A percentile compares a stretch with the other conserved stretches of the same genome.
phyloP scores from a whole-genome alignment of 2,797 vertebrate species.

The Pterois miles region DNA sequence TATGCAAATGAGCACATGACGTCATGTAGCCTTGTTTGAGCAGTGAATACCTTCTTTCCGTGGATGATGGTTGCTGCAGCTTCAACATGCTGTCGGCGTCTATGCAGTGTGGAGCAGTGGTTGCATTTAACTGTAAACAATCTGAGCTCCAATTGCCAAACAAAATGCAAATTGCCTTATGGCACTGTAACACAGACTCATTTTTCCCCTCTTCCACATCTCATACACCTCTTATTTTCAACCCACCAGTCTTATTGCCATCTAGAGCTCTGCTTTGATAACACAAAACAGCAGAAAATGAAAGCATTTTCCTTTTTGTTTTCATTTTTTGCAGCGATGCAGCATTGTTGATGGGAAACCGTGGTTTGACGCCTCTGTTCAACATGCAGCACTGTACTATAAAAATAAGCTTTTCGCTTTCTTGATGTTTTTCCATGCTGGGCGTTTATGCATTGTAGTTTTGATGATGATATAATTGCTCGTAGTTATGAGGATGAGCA shows the following conservation, averaged over 20 bases:
- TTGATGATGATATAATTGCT: constrained; percentile 56
- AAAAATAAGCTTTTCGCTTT: constrained; percentile 6
- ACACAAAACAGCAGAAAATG: neutral
- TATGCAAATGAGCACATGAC: constrained; percentile 72
- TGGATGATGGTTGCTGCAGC: constrained; percentile 41
- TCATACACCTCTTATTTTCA: constrained; percentile 11
- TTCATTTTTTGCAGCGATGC: constrained; percentile 27
- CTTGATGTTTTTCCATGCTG: constrained; percentile 25
- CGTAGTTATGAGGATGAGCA: constrained; percentile 34
- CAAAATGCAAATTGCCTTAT: constrained; percentile 31
- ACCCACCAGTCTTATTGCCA: constrained; percentile 24
- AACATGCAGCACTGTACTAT: neutral
- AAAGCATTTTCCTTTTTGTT: constrained; percentile 33
- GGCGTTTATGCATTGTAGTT: constrained; percentile 19
- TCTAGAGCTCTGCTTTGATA: constrained; percentile 1
- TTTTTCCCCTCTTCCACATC: neutral
- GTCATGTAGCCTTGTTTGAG: constrained; percentile 67
- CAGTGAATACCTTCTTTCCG: constrained; percentile 55
- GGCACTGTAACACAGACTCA: constrained; percentile 23
- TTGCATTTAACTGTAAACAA: constrained; percentile 58
- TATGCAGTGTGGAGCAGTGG: constrained; percentile 3
- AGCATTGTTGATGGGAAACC: constrained; percentile 8
- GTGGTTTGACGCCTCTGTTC: constrained; percentile 2
- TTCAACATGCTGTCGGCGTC: constrained; percentile 54
- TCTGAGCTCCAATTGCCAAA: constrained; percentile 31